Conservation (phyloP, 2,113 vertebrate species). For the Gallinago paraguaiae region DNA sequence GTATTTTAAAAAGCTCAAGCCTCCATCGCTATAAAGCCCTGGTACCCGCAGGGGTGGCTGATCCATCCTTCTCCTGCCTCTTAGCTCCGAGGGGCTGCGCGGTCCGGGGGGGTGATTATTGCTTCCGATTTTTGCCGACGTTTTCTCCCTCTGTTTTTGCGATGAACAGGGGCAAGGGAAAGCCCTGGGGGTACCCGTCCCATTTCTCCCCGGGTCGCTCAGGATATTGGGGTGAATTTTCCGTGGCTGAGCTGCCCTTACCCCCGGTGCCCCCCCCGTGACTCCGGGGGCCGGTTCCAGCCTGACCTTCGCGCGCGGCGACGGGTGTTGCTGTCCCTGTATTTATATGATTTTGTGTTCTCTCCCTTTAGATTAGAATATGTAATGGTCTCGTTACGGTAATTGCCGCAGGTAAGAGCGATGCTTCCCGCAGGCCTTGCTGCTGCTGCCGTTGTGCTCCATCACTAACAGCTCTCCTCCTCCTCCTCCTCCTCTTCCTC, state of each 20-base stretch:
- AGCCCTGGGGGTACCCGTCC: accelerated
- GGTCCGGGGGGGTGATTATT: too few species aligned
- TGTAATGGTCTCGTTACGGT: slow-evolving; percentile 81
- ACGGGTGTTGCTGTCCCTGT: background rate
- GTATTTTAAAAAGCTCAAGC: background rate
- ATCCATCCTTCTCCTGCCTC: accelerated
- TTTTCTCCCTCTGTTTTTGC: background rate
- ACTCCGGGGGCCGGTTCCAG: accelerated
- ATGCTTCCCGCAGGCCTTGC: background rate
- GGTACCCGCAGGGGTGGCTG: background rate
- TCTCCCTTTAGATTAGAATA: slow-evolving; percentile 91
- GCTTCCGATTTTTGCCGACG: accelerated
- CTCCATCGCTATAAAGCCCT: background rate
- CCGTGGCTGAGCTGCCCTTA: accelerated
- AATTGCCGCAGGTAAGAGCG: slow-evolving; percentile 89
- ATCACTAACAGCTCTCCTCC: background rate
- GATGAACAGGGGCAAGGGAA: background rate
- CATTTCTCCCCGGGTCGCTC: background rate
- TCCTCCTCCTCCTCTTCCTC: slow-evolving; percentile 58
- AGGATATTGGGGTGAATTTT: background rate
- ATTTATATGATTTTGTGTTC: slow-evolving; percentile 77
- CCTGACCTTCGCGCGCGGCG: too few species aligned
- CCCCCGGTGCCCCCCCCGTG: accelerated
- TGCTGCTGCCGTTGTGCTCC: background rate
- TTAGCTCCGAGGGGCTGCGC: accelerated